Base-by-base conservation (phyloP, 2,113 vertebrate species). In the Thunnus thynnus region DNA sequence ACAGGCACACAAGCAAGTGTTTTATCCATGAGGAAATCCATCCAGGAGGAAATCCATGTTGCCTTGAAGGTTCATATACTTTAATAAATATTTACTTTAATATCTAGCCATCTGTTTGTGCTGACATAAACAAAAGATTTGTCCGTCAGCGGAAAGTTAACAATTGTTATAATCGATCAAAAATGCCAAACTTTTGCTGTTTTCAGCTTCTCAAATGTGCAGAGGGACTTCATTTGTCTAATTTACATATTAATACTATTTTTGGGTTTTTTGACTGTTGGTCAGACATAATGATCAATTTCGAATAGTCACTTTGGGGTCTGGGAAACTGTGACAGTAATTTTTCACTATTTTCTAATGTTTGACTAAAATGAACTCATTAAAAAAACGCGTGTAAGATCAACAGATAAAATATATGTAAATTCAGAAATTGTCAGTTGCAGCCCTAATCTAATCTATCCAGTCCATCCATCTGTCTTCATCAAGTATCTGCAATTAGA, bases 401-500 rank as follows among this genome's bases (percentile, higher is more conserved):
- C 1, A 2, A 46, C 7, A 41, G 7, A 41, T 41, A 41, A 41
- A 9, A 41, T 9, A 36, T 1, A 41, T 41, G 27, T 41, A 41
- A 41, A 41, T 41, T 2, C 36, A 47, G 17, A 55, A 13, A 47
- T 17, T 56, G 60, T n/a, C 1, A 32, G 30, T 22, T 56, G 3
- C n/a, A 46, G 57, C 13, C 5, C 52, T 62, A 30, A 63, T 62
- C 27, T 36, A 17, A 41, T 6, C 36, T n/a, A 17, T 54, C 4
- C n/a, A 25, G 61, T 61, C 30, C 52, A 68, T 62, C 56, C 3
- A 32, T 46, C 27, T 13, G 13, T 50, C 60, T 9, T 63, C n/a
- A 76, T 65, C 11, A n/a, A 32, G 48, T 18, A 27, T 54, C 8
- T 16, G 18, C 48, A 58, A 5, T 84, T 70, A 32, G 17, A 52